Evolutionary conservation across 2,113 vertebrate species (phyloP), one percentile per base, ranked within the genome.

Genomic region (Gorsachius goisagi): DNA sequence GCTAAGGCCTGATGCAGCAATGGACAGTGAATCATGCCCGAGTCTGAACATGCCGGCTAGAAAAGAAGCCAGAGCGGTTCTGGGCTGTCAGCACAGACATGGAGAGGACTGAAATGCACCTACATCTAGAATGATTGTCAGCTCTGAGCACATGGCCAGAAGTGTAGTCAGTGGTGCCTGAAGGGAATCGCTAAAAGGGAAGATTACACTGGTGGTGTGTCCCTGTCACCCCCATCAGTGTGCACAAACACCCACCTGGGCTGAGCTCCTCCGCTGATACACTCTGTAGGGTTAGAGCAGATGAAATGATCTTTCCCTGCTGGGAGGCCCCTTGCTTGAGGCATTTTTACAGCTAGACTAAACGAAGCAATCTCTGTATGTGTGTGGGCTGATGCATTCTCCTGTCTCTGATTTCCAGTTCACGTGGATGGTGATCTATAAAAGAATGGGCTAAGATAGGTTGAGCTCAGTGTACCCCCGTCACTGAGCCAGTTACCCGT

Each of bases 321-420:
- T 94, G 95, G 80, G 96, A 93, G 86, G 88, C 88, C 95, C 58
- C 85, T 95, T 92, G 86, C 89, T 89, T 50, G 79, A 94, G 86
- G 83, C 84, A 12, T 77, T 92, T 90, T 81, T 94, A 37, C 76
- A 60, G 90, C 92, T 75, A 92, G 95, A 93, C 95, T 89, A 87
- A 90, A 96, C 96, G 92, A 94, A 94, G 95, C 89, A 35, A 16
- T 82, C 0, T 0, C 86, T 92, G 5, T 82, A 14, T 64, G 72
- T 74, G 92, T 92, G 95, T 92, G 96, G 95, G 97, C 93, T 85
- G 89, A 27, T 92, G 69, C 74, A 87, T 93, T 95, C 92, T 93
- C 80, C 90, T 33, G 8, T 90, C 76, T 55, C 75, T 89, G 92
- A 92, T 94, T 97, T 89, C 60, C 83, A 91, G 76, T 85, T 94